Base-by-base conservation (phyloP, 2,888 invertebrate genomes). In the Drosophila tanythrix region DNA sequence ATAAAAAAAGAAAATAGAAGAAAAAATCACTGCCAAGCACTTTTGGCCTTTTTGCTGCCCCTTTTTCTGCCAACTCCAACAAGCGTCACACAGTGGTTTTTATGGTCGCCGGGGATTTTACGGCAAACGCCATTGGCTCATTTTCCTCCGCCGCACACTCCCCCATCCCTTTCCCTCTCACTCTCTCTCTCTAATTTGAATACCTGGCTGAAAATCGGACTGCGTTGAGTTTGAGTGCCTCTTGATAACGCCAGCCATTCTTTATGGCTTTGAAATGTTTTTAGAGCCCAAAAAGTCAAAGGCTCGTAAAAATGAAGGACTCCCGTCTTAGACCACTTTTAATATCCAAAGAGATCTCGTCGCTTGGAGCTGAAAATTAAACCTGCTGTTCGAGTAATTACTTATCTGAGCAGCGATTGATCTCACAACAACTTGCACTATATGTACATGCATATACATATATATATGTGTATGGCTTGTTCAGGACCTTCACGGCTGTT, bases 211-310 rank as follows among this genome's bases (percentile, higher is more conserved):
- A 52, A 68, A 72, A 62, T 76, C 68, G 70, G 81, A 53, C 59
- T 35, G 59, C 46, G 55, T 40, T 25, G 59, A 50, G 64, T 59
- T 58, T 51, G 60, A 60, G 80, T 58, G 53, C 25, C 80, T 59
- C 64, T 86, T 89, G 84, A 85, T 89, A 85, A 85, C 88, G 87
- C 86, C 73, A 53, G 82, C 61, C 73, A 69, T 75, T 74, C 86
- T 85, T 85, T 89, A 85, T 89, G 76, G 90, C 85, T 71, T 89
- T 85, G 83, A 78, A 85, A 85, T 85, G 90, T 89, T 81, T 83
- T 83, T 69, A 64, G 71, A 70, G 63, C 65, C 61, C 70, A 27
- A 80, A 46, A 82, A 74, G 74, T 69, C 83, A 72, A 70, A 82
- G 82, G 59, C 46, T 48, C 83, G 68, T 82, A 84, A 89, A 84